Evolutionary conservation across 2,888 invertebrate genomes (phyloP), one percentile per base, ranked within the genome.

Genomic region (Hypomecis punctinalis): DNA sequence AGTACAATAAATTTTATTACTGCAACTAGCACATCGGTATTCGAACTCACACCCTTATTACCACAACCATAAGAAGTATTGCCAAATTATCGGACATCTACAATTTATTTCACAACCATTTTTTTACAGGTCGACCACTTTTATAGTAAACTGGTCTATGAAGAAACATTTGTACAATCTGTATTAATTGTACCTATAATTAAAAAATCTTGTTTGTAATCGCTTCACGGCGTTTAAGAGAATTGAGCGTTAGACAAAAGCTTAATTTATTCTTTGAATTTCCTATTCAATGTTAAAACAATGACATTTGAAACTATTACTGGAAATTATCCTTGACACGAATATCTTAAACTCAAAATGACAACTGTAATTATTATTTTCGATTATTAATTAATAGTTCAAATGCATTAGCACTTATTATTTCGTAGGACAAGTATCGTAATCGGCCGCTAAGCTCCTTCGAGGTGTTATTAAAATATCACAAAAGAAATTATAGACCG

Each of bases 301-400:
- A 65, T 48, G 61, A 52, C 51, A 43, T 60, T 56, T 48, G 53
- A 37, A 56, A 57, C 45, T 3, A 58, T 60, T 61, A 61, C 57
- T 67, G 57, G 39, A 67, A 66, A 60, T 57, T 11, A 58, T 51
- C 78, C 79, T 79, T 76, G 76, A 58, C 75, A 73, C 60, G 46
- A 57, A 72, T 71, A 58, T 58, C 69, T 68, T 64, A 70, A 23
- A 23, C 23, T 23, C 23, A 23, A 23, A 47, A 63, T 49, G 63
- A 67, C 66, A 69, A 67, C 69, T 56, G 51, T 11, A 70, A 70
- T 60, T 71, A 65, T 57, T 61, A 57, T 57, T 66, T 63, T 67
- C 71, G 49, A 60, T 47, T 69, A 70, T 74, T 70, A 62, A 70
- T 62, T 69, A 67, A 70, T 73, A 71, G 53, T 71, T 63, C 49